Base-by-base conservation (phyloP, 1,140 invertebrate species). In the Harlomillsia oculata region DNA sequence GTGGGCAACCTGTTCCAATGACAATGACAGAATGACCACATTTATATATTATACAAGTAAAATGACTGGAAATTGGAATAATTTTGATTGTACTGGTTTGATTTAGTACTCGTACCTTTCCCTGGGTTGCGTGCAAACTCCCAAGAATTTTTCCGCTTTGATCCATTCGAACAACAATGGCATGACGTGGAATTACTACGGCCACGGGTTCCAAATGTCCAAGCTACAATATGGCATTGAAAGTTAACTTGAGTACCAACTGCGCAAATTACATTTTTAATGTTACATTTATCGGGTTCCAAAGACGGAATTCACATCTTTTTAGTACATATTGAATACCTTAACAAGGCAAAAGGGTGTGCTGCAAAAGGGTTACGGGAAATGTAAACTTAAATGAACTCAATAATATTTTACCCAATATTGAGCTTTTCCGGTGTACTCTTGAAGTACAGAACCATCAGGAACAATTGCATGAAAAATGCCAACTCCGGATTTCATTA, bases 71-170 rank as follows among this genome's bases (percentile, higher is more conserved):
- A 16, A 41, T 41, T 9, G 39, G 16, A 41, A 41, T 20, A 41
- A 41, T 2, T 11, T 2, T 20, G 18, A 41, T 20, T 9, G 23
- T 41, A 21, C 9, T 41, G 18, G 23, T 16, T 48, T n/a, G n/a
- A n/a, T n/a, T n/a, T n/a, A n/a, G n/a, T n/a, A n/a, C n/a, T 71
- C 9, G 64, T 65, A 67, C 81, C 76, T 51, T 29, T 53, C 59
- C 56, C 1, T 26, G 44, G 1, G 70, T 73, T 29, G 71, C 72
- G 63, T 80, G 79, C 48, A 81, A 75, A 44, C 74, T 74, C 40
- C 78, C 75, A 1, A 84, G 53, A 26, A 87, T 77, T 40, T 82
- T 77, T 29, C 85, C 85, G 53, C 78, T 72, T 70, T 78, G 75
- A 69, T 82, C 77, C 32, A 83, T 53, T 69, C 80, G 76, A 6